phyloP scores from a whole-genome alignment of 2,113 vertebrate species.

The Bos javanicus region DNA sequence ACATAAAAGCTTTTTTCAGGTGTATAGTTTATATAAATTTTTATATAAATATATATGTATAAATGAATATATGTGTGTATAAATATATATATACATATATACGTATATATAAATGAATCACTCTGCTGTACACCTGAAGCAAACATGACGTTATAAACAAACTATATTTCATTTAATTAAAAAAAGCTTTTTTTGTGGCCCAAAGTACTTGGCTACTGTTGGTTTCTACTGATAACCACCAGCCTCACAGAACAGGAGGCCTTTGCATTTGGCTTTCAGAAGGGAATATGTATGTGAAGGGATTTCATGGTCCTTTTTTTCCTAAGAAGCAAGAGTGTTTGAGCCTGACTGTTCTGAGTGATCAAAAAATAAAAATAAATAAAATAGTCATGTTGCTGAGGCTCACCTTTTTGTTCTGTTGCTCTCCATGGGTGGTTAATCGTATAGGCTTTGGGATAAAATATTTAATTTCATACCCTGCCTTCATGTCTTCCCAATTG shows the following conservation, averaged over 20 bases:
- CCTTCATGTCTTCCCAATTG: neutral
- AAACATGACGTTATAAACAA: neutral
- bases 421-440: neutral
- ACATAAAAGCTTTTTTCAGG: neutral
- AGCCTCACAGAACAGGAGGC: neutral
- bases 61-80: neutral
- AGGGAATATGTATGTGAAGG: neutral
- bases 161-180: neutral
- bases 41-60: neutral
- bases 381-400: neutral
- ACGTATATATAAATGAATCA: neutral
- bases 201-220: neutral
- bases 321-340: neutral
- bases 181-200: conserved; percentile 35
- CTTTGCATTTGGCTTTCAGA: neutral
- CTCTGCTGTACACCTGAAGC: neutral
- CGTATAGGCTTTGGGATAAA: neutral
- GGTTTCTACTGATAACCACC: neutral
- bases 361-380: neutral
- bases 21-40: neutral
- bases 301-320: neutral
- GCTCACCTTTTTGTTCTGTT: neutral
- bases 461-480: neutral
- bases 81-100: neutral
- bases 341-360: neutral